Conservation (phyloP, 2,797 vertebrate genomes). For the Bradypodion ventrale region DNA sequence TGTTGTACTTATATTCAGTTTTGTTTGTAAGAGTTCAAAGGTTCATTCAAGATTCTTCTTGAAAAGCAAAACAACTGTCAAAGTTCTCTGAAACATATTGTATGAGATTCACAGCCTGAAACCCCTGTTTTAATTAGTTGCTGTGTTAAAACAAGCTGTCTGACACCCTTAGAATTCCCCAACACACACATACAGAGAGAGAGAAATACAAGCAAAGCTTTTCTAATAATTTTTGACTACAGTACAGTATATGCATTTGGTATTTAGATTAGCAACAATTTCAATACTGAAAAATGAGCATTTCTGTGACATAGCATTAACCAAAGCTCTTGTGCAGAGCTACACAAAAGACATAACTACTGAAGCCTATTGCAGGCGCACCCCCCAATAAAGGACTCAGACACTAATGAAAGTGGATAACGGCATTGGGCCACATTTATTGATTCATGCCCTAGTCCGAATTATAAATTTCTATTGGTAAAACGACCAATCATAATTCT, state of each 20-base stretch:
- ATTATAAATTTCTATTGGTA: too few relatives aligned
- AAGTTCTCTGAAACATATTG: conserved; percentile 30
- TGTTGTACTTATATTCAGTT: conserved; percentile 28
- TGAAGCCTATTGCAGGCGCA: too few relatives aligned
- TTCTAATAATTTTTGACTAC: conserved; percentile 26
- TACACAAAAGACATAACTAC: too few relatives aligned
- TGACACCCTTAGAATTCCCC: not conserved
- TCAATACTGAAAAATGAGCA: not conserved
- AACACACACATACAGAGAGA: too few relatives aligned
- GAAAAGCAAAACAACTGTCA: conserved; percentile 48
- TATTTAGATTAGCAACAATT: conserved; percentile 7
- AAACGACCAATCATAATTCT: too few relatives aligned
- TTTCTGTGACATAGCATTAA: not conserved
- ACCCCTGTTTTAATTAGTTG: conserved; percentile 25
- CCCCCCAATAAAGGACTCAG: too few relatives aligned
- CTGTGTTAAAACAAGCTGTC: conserved; percentile 8
- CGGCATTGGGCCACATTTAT: too few relatives aligned
- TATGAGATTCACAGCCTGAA: conserved; percentile 30
- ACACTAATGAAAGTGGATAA: too few relatives aligned
- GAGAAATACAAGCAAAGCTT: not conserved
- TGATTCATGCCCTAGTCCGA: too few relatives aligned
- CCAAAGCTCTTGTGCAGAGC: too few relatives aligned
- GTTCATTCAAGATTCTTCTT: conserved; percentile 35
- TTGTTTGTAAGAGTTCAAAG: conserved; percentile 7
- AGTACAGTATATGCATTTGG: conserved; percentile 26